Evolutionary conservation across 1,140 invertebrate genomes (phyloP).

Genomic region (Glomeris maerens): DNA sequence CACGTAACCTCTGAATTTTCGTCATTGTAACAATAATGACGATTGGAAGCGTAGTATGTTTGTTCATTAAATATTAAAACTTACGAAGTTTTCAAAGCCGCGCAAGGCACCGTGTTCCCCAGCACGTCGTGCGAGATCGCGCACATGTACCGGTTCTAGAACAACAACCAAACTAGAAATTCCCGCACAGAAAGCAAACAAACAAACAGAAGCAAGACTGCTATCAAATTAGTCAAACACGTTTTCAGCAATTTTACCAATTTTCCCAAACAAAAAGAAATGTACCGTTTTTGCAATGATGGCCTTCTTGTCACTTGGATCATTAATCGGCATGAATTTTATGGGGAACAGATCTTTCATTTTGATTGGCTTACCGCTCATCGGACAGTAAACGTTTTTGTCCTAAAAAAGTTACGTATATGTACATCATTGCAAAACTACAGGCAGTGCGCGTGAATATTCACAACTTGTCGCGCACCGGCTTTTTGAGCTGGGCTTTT

Average conservation of each 20-base stretch:
- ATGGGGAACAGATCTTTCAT: constrained; percentile 86
- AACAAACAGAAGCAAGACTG: not conserved
- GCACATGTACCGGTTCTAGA: constrained; percentile 84
- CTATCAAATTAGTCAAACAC: too few relatives aligned
- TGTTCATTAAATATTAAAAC: constrained; percentile 22
- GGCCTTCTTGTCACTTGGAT: constrained; percentile 48
- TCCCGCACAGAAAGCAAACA: constrained; percentile 5
- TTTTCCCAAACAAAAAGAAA: not conserved
- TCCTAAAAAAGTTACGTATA: constrained; percentile 45
- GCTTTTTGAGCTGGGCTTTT: constrained; percentile 57
- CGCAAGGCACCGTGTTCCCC: constrained; percentile 84
- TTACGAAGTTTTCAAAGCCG: constrained; percentile 79
- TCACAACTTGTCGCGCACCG: constrained; percentile 37
- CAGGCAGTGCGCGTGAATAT: constrained; percentile 1
- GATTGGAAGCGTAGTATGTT: not conserved
- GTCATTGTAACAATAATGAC: constrained; percentile 19
- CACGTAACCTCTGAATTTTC: constrained; percentile 80
- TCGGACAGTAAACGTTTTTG: constrained; percentile 80
- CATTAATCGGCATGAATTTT: constrained; percentile 81
- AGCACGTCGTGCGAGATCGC: constrained; percentile 92
- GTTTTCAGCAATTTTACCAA: too few relatives aligned
- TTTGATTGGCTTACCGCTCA: constrained; percentile 75
- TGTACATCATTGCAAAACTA: too few relatives aligned
- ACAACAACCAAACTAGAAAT: constrained; percentile 9
- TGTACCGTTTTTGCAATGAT: constrained; percentile 32